Conservation (phyloP, 2,797 vertebrate genomes). For the Malurus leucopterus region DNA sequence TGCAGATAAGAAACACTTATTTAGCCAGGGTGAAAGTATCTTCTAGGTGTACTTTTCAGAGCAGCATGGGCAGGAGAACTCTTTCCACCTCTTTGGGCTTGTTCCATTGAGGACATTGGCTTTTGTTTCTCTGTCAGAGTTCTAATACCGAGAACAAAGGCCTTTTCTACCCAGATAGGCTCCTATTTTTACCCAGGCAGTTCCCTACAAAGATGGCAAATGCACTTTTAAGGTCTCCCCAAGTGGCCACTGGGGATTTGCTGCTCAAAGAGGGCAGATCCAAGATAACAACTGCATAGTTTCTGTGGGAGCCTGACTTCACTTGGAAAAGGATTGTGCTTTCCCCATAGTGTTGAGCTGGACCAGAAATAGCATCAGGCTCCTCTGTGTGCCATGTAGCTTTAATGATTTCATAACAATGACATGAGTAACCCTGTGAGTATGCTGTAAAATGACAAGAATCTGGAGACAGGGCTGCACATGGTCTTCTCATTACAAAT, state of each 20-base stretch:
- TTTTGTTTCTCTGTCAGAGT: not conserved
- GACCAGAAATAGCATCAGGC: slow-evolving; percentile 28
- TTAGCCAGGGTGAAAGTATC: not conserved
- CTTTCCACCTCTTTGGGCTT: not conserved
- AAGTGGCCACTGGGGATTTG: not conserved
- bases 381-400: not conserved
- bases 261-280: not conserved
- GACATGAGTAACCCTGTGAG: not conserved
- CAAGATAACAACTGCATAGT: not conserved
- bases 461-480: not conserved
- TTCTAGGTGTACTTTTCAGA: not conserved
- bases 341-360: not conserved
- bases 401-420: slow-evolving; percentile 27
- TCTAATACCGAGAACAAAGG: not conserved
- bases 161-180: not conserved
- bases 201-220: not conserved
- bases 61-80: not conserved
- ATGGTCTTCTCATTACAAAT: not conserved
- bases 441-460: not conserved
- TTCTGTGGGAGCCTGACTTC: not conserved
- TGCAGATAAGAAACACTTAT: not conserved
- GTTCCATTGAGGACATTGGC: not conserved
- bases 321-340: not conserved
- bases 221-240: not conserved
- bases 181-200: not conserved